phyloP scores from a whole-genome alignment of 2,797 vertebrate species.

The Synaphobranchus kaupii region DNA sequence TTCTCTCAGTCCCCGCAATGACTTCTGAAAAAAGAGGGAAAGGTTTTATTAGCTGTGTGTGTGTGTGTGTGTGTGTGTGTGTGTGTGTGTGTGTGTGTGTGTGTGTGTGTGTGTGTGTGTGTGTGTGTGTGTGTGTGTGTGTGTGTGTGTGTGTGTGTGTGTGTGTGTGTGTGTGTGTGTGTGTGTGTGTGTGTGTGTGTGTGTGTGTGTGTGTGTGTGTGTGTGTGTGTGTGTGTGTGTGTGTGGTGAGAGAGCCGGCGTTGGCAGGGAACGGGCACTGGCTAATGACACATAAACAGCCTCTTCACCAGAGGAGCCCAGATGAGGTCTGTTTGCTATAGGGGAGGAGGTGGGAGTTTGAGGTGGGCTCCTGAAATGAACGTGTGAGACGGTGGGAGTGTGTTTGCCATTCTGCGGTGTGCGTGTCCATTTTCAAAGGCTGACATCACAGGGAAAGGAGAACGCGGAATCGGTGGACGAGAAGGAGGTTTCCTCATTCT shows the following conservation, averaged over 20 bases:
- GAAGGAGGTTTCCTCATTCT: neutral
- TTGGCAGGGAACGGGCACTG: conserved; percentile 38
- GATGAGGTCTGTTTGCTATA: neutral
- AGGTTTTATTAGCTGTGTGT: conserved; percentile 50
- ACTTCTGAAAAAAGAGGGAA: conserved; percentile 48
- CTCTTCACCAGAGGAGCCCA: neutral
- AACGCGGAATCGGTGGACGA: neutral
- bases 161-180: conserved; percentile 44
- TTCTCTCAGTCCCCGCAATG: conserved; percentile 15
- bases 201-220: conserved; percentile 46
- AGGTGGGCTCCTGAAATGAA: neutral
- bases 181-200: conserved; percentile 48
- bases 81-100: no score
- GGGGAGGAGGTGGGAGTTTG: neutral
- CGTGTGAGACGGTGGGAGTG: conserved; percentile 20
- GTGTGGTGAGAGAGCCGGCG: conserved; percentile 8
- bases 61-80: conserved; percentile 45
- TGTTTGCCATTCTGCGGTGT: conserved; percentile 15
- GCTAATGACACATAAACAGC: neutral
- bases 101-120: no score
- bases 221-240: conserved; percentile 38
- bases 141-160: conserved; percentile 44
- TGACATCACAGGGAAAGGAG: conserved; percentile 34
- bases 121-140: no score
- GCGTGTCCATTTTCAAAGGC: conserved; percentile 16